Evolutionary conservation across 2,113 vertebrate genomes (phyloP), one percentile per base, ranked within the genome.

Genomic region (Serinus canaria): DNA sequence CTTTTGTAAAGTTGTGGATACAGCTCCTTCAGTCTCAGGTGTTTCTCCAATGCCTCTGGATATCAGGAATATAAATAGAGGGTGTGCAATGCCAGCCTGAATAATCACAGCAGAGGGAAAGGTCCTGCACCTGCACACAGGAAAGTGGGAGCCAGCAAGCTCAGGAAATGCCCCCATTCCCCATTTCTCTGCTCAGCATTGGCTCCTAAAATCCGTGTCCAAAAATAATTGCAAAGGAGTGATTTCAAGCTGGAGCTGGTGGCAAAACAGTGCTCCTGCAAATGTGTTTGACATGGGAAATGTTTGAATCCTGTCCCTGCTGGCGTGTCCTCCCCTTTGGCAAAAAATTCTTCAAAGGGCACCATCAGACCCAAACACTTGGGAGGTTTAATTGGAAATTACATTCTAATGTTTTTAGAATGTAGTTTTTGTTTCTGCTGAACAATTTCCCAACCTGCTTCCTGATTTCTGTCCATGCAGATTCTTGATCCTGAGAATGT

Each of bases 111-210:
- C 0, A 1, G 2, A 17, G 62, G 11, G 28, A 20, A 6, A 8
- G 12, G 37, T 9, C 33, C 81, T 31, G 22, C 23, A 7, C 0
- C 4, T 15, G 59, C 55, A 16, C 2, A 4, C 27, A 11, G 72
- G 31, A n/a, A 44, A 24, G 7, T 7, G 17, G 11, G 33, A 22
- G 5, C 20, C 21, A 21, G 9, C 43, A 35, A 33, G 39, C 30
- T 7, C 3, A 10, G 20, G 11, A 52, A 49, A n/a, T 0, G 4
- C 1, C 8, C n/a, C 52, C 1, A 0, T 25, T 94, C 50, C 17
- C 50, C 24, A 22, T 15, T 47, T 58, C 15, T 9, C 75, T 62
- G 25, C 55, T 74, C 9, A 1, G 6, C 8, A 18, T 1, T 1
- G 6, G 19, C 37, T 83, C 49, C 72, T 60, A 73, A 95, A 88